Base-by-base conservation (phyloP, 2,113 vertebrate species). In the Hemiscyllium ocellatum region DNA sequence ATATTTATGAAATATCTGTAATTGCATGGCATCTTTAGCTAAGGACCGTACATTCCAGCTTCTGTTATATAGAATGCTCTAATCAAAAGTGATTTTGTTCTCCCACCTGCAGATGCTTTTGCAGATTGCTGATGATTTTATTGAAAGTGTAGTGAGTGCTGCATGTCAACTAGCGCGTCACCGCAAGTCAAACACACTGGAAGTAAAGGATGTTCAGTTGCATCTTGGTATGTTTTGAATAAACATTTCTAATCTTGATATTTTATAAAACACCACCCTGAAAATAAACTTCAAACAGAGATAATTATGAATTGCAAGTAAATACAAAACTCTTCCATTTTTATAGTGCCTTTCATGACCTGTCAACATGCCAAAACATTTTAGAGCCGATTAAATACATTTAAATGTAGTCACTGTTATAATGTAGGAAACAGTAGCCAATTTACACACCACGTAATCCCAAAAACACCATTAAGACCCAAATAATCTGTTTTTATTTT, bases 91-190 rank as follows among this genome's bases (percentile, higher is more conserved):
- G 0, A 15, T 96, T n/a, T 80, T 69, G 37, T 95, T 50, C 87
- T 24, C 95, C 86, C 42, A 78, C 80, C 95, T 33, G 5, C 97
- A 99, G 99, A 99, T 99, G 99, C 98, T 99, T 96, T 96, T 99
- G 96, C 99, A 99, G 96, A 99, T 99, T 0, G 99, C 99, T 0
- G 99, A 99, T 95, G 99, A 99, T 96, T 99, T 99, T 96, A 99
- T 99, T 0, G 99, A 99, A 97, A 99, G 99, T 0, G 99, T 99
- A 70, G 99, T 99, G 96, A 99, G 99, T 0, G 99, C 99, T 0
- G 99, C 99, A 68, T 99, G 99, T 97, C 99, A 99, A 96, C 98
- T 99, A 0, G 99, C 99, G 0, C 98, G 99, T 93, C 99, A 99
- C 96, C 98, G 99, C 96, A 99, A 99, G 96, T 99, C 99, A 42